Evolutionary conservation across 2,113 vertebrate species (phyloP), one percentile per base, ranked within the genome.

Genomic region (Leucopsar rothschildi): DNA sequence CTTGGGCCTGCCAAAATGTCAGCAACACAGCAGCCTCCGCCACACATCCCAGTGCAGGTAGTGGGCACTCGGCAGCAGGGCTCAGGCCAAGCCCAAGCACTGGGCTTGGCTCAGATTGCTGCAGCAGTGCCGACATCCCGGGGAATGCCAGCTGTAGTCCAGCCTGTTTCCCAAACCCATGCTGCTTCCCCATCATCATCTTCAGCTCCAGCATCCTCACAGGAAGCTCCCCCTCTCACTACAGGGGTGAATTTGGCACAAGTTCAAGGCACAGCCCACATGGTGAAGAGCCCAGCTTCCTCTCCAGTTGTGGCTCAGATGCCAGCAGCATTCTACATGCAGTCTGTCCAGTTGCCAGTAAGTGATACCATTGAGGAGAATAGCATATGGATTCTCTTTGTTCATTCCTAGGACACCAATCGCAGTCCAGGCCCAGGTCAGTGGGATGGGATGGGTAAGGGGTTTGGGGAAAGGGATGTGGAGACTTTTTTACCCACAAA

Each of bases 31-130:
- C 93, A 97, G 5, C 98, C 97, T 14, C 98, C 98, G 1, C 99
- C 99, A 16, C 99, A 99, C 63, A 99, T 99, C 86, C 99, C 99
- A 0, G 99, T 99, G 77, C 99, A 99, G 96, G 98, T 99, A 10
- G 98, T 99, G 47, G 99, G 99, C 44, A 98, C 98, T 75, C 98
- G 99, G 82, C 99, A 99, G 97, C 98, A 98, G 66, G 96, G 98
- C 23, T 93, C 98, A 61, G 98, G 98, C 79, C 99, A 98, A 57
- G 97, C 98, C 33, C 99, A 99, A 75, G 98, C 99, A 1, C 88
- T 99, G 95, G 99, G 99, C 15, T 88, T 99, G 94, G 98, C 98
- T 59, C 99, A 99, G 95, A 97, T 98, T 79, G 98, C 98, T 70
- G 92, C 97, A 11, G 91, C 97, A 5, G 97, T 96, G 42, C 98